Base-by-base conservation (phyloP, 2,797 vertebrate genomes). In the Hirundo rustica region DNA sequence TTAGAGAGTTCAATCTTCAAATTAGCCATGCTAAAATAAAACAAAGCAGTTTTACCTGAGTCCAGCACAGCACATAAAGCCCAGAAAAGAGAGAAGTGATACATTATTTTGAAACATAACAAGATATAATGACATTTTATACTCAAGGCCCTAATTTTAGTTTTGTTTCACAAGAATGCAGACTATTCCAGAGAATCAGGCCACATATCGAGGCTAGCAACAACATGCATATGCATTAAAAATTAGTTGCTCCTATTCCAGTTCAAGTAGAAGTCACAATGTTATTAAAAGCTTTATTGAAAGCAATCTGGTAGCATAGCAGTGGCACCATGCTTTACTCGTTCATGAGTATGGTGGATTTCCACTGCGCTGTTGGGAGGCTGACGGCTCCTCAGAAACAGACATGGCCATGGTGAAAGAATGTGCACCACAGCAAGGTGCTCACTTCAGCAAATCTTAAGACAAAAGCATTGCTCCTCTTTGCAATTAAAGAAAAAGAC, bases 1-100 rank as follows among this genome's bases (percentile, higher is more conserved):
- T 98, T 98, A 5, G 98, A 98, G 66, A 98, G 97, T 77, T 98
- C 98, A 16, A 98, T 98, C 96, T 98, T 98, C 89, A 98, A 91
- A 95, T 98, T 98, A 92, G 98, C 98, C 98, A 98, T 98, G 93
- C 98, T 98, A 94, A 82, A 96, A 95, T 4, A 53, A 92, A 92
- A 96, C 42, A 67, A 25, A 95, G 67, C 15, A 94, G 60, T 71
- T 75, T 75, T 60, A 42, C 16, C 26, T 89, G 5, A 89, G 47
- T 25, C 18, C 40, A 71, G 58, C 27, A 26, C 3, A 89, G 42
- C 55, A 53, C 40, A 64, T 27, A 60, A 53, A 77, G 32, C n/a
- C 22, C 77, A 89, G n/a, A 21, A 77, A 53, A 50, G 71, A 54
- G 22, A 89, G 13, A 89, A 76, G 19, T 2, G 7, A 82, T 48